Base-by-base conservation (phyloP, 2,888 invertebrate genomes). In the Bruchidius siliquastri region DNA sequence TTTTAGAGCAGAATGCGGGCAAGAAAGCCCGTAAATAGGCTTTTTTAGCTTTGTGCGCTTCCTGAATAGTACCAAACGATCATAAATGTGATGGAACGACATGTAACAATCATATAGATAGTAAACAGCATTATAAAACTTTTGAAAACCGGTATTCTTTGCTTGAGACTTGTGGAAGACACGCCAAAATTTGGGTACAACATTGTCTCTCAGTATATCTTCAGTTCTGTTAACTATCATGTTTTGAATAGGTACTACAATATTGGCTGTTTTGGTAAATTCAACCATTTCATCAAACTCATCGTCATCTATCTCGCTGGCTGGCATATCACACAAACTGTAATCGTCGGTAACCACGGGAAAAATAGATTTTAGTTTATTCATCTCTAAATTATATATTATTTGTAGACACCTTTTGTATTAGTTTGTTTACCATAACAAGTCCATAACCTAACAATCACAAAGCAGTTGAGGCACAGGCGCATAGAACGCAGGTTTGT, bases 91-190 rank as follows among this genome's bases (percentile, higher is more conserved):
- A 32, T 90, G 85, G 80, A 92, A 89, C 76, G 87, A 87, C 0
- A 88, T 87, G 1, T 90, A 88, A 71, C 88, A 87, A 70, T 88
- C 88, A 79, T 91, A 91, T 0, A 93, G 84, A 74, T 89, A 90
- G 78, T 91, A 90, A 0, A 93, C 91, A n/a, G 92, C 92, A 72
- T 88, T 87, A 80, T 90, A 91, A 80, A 93, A 93, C 71, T 89
- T 85, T 80, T 91, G 89, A 81, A 92, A 92, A 20, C 91, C 91
- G 80, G 89, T 88, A 3, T 88, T 86, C 78, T 90, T 90, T 76
- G 88, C 88, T 22, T 87, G 86, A 0, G 86, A 85, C 76, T 87
- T 88, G 1, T 85, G 86, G 83, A 93, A 93, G 79, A 90, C 90
- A 0, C 88, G 87, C 93, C 93, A 93, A 85, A 93, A 93, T 68